Base-by-base conservation (phyloP, 1,140 invertebrate species). In the Harlomillsia oculata region DNA sequence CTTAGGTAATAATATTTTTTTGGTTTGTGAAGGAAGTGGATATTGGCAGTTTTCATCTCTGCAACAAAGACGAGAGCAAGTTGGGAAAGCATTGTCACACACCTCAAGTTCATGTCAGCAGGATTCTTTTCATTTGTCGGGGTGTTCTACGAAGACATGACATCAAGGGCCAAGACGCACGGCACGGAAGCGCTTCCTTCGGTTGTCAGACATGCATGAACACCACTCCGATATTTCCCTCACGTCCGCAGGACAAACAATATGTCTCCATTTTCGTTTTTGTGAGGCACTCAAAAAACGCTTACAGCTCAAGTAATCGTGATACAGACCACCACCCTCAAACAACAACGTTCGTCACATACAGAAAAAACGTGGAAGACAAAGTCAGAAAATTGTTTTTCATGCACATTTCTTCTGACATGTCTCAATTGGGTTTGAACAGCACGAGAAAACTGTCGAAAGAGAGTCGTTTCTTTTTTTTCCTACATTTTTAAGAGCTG, bases 271-370 rank as follows among this genome's bases (percentile, higher is more conserved):
- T 48, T 21, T 48, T 32, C 18, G 34, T 34, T 11, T 30, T 9
- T 21, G 21, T 32, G 29, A 48, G 28, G 28, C 11, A 32, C 16
- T 28, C 45, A 48, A 48, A 48, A 45, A 48, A 32, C 8, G 45
- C 28, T 48, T 32, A 48, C 29, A 3, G n/a, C 29, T 34, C 45
- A 48, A 48, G 16, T 32, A 48, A 34, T 48, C 45, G 28, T 34
- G 21, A 48, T 32, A 29, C n/a, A 4, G 16, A 34, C n/a, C 32
- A n/a, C 8, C 14, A 44, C 28, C 13, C 25, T 29, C 28, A 28
- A 18, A 28, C 43, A 29, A 45, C n/a, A 45, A n/a, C 13, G 8
- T 28, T 45, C 25, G 26, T 45, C 43, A 26, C 14, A 16, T n/a
- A 14, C 21, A 14, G 11, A 20, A 45, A 11, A n/a, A n/a, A 26